Percentiles rank a stretch among this genome's conserved stretches.
Evolutionary conservation across 2,888 invertebrate genomes (phyloP).

Genomic region (Oscheius sp.): DNA sequence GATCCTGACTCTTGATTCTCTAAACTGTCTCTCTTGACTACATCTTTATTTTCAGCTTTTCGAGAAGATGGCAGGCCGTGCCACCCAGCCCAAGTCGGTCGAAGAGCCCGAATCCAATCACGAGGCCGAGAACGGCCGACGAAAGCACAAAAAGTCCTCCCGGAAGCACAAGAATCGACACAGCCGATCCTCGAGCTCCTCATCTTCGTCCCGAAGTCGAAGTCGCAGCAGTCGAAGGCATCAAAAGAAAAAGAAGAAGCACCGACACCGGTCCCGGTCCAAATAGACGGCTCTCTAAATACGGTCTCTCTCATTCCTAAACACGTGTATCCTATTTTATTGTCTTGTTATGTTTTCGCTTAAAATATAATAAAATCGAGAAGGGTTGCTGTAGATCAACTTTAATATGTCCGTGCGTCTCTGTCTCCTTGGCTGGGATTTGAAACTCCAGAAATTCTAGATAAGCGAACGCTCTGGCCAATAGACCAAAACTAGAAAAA

Average conservation of each 20-base stretch:
- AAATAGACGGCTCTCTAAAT: too few relatives aligned
- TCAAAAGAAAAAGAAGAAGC: slow-evolving; percentile 33
- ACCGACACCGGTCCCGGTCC: not conserved
- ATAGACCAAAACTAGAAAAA: too few relatives aligned
- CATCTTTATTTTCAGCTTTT: slow-evolving; percentile 5
- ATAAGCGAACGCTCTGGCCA: too few relatives aligned
- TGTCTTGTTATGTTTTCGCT: too few relatives aligned
- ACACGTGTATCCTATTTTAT: too few relatives aligned
- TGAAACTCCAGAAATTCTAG: too few relatives aligned
- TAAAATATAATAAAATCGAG: too few relatives aligned
- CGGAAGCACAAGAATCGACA: slow-evolving; percentile 12
- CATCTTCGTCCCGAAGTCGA: slow-evolving; percentile 1
- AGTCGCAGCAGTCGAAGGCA: slow-evolving; percentile 13
- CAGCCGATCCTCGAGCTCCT: not conserved
- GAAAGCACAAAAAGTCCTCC: not conserved
- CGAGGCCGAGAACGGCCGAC: not conserved
- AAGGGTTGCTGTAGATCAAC: too few relatives aligned
- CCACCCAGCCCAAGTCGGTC: not conserved
- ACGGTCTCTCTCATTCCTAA: too few relatives aligned
- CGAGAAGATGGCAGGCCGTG: slow-evolving; percentile 8
- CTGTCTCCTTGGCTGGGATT: too few relatives aligned
- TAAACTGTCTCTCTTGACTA: not conserved
- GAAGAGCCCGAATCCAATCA: not conserved
- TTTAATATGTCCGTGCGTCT: too few relatives aligned
- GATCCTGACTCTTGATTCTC: not conserved